Percentiles rank a stretch among this genome's conserved stretches.
These are phyloP conservation scores for Mercenaria mercenaria DNA, from an alignment of 1,140 invertebrate genomes.

Conservation along the genomic window DNA sequence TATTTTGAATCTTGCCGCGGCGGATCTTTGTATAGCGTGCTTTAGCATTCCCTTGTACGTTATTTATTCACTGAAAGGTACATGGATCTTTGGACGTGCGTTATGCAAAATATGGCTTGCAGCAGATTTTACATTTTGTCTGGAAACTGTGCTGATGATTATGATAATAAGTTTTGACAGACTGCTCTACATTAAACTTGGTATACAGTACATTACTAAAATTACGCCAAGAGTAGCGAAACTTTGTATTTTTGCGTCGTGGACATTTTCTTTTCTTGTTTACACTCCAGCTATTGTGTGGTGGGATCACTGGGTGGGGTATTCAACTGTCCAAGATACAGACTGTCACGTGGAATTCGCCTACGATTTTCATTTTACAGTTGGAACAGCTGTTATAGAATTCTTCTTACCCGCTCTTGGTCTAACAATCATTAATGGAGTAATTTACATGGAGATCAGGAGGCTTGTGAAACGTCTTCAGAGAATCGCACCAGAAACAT, in stretches of 20 bases:
- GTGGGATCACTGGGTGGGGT: constrained; percentile 74
- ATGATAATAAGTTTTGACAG: constrained; percentile 75
- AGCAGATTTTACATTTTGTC: constrained; percentile 74
- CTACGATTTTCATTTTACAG: constrained; percentile 66
- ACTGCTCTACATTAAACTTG: constrained; percentile 69
- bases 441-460: constrained; percentile 65
- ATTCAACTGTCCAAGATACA: constrained; percentile 22
- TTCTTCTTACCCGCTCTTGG: constrained; percentile 70
- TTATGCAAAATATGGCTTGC: constrained; percentile 76
- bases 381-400: constrained; percentile 69
- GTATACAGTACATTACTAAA: constrained; percentile 60
- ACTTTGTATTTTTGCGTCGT: constrained; percentile 66
- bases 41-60: constrained; percentile 76
- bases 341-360: constrained; percentile 77
- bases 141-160: constrained; percentile 72
- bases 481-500: not conserved
- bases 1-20: constrained; percentile 78
- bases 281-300: constrained; percentile 77
- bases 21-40: constrained; percentile 75
- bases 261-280: constrained; percentile 69
- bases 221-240: constrained; percentile 59
- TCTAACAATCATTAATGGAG: constrained; percentile 62
- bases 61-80: constrained; percentile 60
- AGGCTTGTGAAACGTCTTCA: constrained; percentile 52
- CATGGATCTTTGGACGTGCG: constrained; percentile 73